Evolutionary conservation across 2,888 invertebrate genomes (phyloP), one percentile per base, ranked within the genome.

Genomic region (Melieria crassipennis): DNA sequence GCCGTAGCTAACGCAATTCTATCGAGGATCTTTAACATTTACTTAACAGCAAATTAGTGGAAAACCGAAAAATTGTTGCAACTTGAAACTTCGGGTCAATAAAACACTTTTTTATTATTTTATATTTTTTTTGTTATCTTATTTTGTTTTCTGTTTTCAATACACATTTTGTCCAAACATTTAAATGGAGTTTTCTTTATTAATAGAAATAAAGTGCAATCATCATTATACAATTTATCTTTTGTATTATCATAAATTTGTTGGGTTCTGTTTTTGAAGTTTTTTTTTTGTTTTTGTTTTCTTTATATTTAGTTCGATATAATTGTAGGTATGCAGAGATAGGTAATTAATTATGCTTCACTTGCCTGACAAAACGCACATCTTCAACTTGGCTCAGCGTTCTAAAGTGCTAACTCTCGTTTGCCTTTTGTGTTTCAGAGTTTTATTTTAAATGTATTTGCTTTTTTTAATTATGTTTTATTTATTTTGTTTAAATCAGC

Each of bases 131-230:
- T 52, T 52, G 5, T 52, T 52, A 7, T 9, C 7, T 7, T 5
- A 13, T 55, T 73, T 72, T 66, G 64, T 72, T 65, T 70, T 72
- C 74, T 72, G 70, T 69, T 72, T 71, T 65, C 68, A 72, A 73
- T 73, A 75, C 75, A 74, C 70, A 75, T 74, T 70, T 75, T 77
- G 73, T 84, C 84, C 83, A 83, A 83, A 84, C 83, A 83, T 80
- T 83, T 83, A 83, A 83, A 82, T 81, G 80, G 81, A 80, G 78
- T 80, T 83, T 80, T 78, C 76, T 80, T 80, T 81, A 78, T 81
- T 78, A 79, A 79, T 79, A 81, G 79, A 83, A 83, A 83, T 83
- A 82, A 82, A 80, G 83, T 83, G 83, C 83, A 80, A 79, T 81
- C 77, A 79, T 82, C 77, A 76, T 80, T 82, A 80, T 79, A 77